Percentiles rank a stretch among this genome's conserved stretches.
phyloP scores from a whole-genome alignment of 2,888 invertebrate genomes.

The Parthenolecanium corni region DNA sequence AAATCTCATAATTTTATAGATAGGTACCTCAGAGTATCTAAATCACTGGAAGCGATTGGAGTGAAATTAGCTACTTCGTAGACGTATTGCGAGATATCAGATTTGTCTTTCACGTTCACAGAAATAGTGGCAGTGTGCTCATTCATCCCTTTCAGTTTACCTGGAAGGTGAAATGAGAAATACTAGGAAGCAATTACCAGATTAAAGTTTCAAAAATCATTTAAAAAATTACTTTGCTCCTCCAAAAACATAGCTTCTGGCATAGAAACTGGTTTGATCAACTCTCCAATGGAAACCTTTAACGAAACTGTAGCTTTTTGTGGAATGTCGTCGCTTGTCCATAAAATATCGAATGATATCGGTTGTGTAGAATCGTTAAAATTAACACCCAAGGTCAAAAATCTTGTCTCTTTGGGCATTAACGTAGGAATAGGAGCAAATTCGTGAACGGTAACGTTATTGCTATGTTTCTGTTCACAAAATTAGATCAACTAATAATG shows the following conservation, averaged over 20 bases:
- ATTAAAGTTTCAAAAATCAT: not conserved
- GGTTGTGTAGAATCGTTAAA: slow-evolving; percentile 88
- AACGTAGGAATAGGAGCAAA: slow-evolving; percentile 57
- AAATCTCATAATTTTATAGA: not conserved
- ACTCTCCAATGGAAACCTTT: slow-evolving; percentile 76
- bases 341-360: slow-evolving; percentile 63
- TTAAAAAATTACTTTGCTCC: slow-evolving; percentile 48
- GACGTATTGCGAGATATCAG: slow-evolving; percentile 49
- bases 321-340: slow-evolving; percentile 42
- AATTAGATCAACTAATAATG: no score
- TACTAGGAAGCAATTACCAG: no score
- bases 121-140: slow-evolving; percentile 46
- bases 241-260: slow-evolving; percentile 55
- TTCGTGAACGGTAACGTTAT: slow-evolving; percentile 54
- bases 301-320: slow-evolving; percentile 42
- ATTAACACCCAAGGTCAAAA: slow-evolving; percentile 69
- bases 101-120: slow-evolving; percentile 38
- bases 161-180: slow-evolving; percentile 33
- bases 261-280: slow-evolving; percentile 68
- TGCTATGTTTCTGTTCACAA: slow-evolving; percentile 6
- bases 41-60: slow-evolving; percentile 39
- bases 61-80: slow-evolving; percentile 68
- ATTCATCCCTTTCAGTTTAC: slow-evolving; percentile 81
- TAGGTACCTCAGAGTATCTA: not conserved
- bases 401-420: slow-evolving; percentile 50